Percentiles rank a stretch among this genome's conserved stretches.
These are phyloP conservation scores for Zygothrica quintamaculata DNA, from an alignment of 2,888 invertebrate genomes.

Conservation along the genomic window DNA sequence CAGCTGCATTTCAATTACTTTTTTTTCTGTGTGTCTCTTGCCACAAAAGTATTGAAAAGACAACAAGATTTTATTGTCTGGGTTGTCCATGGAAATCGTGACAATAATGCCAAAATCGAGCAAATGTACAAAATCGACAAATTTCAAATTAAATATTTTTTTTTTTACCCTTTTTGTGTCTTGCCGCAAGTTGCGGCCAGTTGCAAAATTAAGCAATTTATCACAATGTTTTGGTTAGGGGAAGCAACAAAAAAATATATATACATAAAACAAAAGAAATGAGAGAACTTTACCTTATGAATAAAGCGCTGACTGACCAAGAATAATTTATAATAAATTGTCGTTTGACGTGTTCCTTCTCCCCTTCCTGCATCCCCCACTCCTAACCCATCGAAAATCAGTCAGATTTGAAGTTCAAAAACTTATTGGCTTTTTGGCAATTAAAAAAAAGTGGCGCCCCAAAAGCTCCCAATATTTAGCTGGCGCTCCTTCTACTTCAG, in stretches of 20 bases:
- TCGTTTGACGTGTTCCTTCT: slow-evolving; percentile 66
- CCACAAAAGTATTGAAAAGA: slow-evolving; percentile 21
- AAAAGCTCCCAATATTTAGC: neutral
- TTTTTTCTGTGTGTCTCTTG: too few species aligned
- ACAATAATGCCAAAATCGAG: slow-evolving; percentile 75
- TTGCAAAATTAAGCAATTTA: slow-evolving; percentile 66
- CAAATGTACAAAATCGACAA: slow-evolving; percentile 71
- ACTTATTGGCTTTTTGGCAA: slow-evolving; percentile 67
- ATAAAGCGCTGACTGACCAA: slow-evolving; percentile 31
- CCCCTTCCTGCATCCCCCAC: too few species aligned
- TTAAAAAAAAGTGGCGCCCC: slow-evolving; percentile 39
- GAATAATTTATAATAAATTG: slow-evolving; percentile 72
- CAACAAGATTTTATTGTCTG: slow-evolving; percentile 47
- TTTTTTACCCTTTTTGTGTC: neutral
- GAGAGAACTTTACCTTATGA: slow-evolving; percentile 43
- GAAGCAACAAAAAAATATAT: slow-evolving; percentile 14
- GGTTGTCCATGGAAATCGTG: slow-evolving; percentile 65
- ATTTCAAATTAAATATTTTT: slow-evolving; percentile 55
- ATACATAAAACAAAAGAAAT: slow-evolving; percentile 41
- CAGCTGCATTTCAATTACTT: slow-evolving; percentile 73
- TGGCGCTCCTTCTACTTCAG: slow-evolving; percentile 1
- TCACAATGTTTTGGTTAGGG: slow-evolving; percentile 30
- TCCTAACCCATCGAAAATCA: too few species aligned
- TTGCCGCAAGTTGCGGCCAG: slow-evolving; percentile 23
- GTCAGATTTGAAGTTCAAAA: slow-evolving; percentile 51